Evolutionary conservation across 37 sponge, comb jelly and placozoan genomes (phyloP), one percentile per base, ranked within the genome.

Genomic region (Theonella swinhoei): DNA sequence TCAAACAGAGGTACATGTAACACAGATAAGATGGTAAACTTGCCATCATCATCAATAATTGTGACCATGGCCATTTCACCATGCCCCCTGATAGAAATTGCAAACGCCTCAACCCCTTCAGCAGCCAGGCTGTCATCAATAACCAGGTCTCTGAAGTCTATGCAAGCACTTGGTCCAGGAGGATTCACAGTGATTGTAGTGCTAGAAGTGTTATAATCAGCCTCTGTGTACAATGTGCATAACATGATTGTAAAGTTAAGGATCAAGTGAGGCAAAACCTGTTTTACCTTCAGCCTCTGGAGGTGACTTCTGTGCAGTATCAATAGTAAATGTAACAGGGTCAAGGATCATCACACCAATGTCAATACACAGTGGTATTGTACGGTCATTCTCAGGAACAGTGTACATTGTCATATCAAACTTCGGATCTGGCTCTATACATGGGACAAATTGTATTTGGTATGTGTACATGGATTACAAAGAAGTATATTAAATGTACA

Each of bases 1-100:
- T 17, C 54, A 47, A 47, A 7, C 54, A 47, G 54, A 17, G 54
- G 54, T 47, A 17, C 54, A 47, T 47, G 11, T 47, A 14, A 17
- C 54, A 17, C 54, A 47, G 54, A 17, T 14, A n/a, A n/a, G n/a
- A n/a, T 14, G 7, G 54, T 17, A 14, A 47, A 47, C 61, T 41
- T 23, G 43, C 72, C 39, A 66, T 74, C 75, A 66, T 80, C 76
- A 65, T 75, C 76, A 4, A 65, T 64, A 23, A 87, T 87, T 5
- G 76, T 87, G 3, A 80, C 60, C 31, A 19, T 62, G 25, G 87
- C 54, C 14, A 14, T 47, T 7, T 7, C 7, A 14, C 14, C 23
- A n/a, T n/a, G n/a, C n/a, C n/a, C n/a, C 3, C 37, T 24, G 23
- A 72, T 67, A 22, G 20, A 36, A 61, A 87, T 20, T 0, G 2